A percentile compares a stretch with the other conserved stretches of the same genome.
Conservation (phyloP, 2,113 vertebrate genomes). For the Aegithalos caudatus region DNA sequence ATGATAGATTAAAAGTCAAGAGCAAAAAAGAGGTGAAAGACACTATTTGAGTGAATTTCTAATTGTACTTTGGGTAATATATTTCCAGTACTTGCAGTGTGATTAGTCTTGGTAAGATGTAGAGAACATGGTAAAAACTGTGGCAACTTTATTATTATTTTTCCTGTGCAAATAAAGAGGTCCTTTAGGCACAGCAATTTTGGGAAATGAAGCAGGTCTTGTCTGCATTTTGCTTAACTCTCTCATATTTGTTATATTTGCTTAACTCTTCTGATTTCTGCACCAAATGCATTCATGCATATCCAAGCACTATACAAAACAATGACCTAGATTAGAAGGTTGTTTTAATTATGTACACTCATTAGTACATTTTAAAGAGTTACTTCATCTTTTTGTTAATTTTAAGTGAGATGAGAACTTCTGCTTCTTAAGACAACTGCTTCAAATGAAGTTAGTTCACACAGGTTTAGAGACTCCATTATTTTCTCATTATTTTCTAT, state of each 20-base stretch:
- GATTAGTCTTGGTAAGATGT: not conserved
- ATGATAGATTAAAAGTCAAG: not conserved
- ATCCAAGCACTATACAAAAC: not conserved
- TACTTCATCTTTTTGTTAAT: not conserved
- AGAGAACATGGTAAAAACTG: not conserved
- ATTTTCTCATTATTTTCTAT: not conserved
- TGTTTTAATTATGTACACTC: not conserved
- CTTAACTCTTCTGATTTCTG: not conserved
- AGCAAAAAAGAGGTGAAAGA: not conserved
- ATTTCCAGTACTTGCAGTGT: not conserved
- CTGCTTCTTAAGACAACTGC: not conserved
- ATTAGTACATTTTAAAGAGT: not conserved
- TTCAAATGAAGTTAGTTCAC: not conserved
- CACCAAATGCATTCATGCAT: not conserved
- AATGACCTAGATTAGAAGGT: conserved; percentile 30
- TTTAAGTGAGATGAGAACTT: not conserved
- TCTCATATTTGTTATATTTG: not conserved
- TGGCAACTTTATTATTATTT: not conserved
- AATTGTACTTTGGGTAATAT: not conserved
- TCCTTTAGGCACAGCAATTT: not conserved
- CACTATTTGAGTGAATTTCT: not conserved
- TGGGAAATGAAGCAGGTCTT: not conserved
- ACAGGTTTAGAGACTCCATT: not conserved
- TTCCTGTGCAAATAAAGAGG: not conserved
- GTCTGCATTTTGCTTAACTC: not conserved